phyloP scores from a whole-genome alignment of 2,888 invertebrate species.

The Ectemnius cavifrons region DNA sequence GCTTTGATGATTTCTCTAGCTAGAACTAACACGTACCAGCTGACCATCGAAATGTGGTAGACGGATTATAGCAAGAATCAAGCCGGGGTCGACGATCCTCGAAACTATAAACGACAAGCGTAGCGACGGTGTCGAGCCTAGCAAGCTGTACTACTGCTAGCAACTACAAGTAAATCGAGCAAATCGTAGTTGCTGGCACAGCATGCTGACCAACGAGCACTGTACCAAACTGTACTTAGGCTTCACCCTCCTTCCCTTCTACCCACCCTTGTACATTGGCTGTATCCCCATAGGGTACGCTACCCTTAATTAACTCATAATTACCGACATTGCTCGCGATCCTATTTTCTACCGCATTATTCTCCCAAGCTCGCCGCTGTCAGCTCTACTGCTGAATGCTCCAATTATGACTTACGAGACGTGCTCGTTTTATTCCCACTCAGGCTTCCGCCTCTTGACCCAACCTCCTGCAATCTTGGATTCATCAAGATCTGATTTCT shows the following conservation, averaged over 20 bases:
- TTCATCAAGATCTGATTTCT: too few relatives aligned
- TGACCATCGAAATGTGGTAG: slow-evolving; percentile 4
- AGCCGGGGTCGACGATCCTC: background rate
- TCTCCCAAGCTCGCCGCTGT: slow-evolving; percentile 28
- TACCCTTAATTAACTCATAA: slow-evolving; percentile 68
- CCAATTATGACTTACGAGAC: slow-evolving; percentile 54
- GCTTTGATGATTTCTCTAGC: slow-evolving; percentile 16
- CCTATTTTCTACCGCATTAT: slow-evolving; percentile 11
- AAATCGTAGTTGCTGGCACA: slow-evolving; percentile 43
- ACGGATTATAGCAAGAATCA: background rate
- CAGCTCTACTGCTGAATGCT: slow-evolving; percentile 56
- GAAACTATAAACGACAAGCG: background rate
- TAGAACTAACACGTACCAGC: slow-evolving; percentile 30
- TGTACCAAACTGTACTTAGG: background rate
- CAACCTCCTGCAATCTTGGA: background rate
- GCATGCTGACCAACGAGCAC: background rate
- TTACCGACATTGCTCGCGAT: slow-evolving; percentile 63
- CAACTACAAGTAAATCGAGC: slow-evolving; percentile 51
- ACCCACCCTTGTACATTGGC: slow-evolving; percentile 8
- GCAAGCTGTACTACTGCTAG: background rate
- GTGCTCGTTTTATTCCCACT: slow-evolving; percentile 10
- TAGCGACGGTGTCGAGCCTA: background rate
- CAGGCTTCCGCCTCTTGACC: background rate
- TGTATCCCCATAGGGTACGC: background rate
- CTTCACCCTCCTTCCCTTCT: background rate